phyloP scores from a whole-genome alignment of 2,113 vertebrate genomes.

The Etia nguti region DNA sequence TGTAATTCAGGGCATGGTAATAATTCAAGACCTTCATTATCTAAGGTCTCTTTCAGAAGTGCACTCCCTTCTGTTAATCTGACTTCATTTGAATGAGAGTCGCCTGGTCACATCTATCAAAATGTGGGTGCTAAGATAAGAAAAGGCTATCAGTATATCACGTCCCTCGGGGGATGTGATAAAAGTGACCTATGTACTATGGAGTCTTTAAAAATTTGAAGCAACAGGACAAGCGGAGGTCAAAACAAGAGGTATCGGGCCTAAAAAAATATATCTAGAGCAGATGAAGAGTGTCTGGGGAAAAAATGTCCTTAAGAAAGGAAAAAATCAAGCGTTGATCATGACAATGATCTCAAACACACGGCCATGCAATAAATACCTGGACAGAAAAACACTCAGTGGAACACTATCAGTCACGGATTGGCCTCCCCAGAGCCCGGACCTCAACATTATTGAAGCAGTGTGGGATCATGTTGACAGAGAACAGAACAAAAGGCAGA shows the following conservation, averaged over 20 bases:
- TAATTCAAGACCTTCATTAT: neutral
- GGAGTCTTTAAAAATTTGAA: neutral
- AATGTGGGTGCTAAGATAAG: neutral
- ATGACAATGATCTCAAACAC: neutral
- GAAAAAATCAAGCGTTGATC: neutral
- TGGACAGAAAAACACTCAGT: neutral
- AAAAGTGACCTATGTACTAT: neutral
- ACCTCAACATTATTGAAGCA: neutral
- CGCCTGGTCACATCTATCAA: neutral
- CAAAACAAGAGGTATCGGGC: neutral
- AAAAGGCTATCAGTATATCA: neutral
- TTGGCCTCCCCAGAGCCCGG: accelerated
- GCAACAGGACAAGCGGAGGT: neutral
- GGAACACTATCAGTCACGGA: neutral
- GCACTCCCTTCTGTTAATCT: neutral
- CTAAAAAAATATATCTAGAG: neutral
- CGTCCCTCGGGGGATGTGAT: neutral
- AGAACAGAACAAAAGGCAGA: neutral
- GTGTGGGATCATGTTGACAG: neutral
- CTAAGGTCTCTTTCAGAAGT: neutral
- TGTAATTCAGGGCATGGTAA: neutral
- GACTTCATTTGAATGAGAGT: neutral
- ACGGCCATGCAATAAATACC: neutral
- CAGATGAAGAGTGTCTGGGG: neutral
- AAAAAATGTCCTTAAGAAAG: neutral